Base-by-base conservation (phyloP, 2,888 invertebrate species). In the Sphecodes monilicornis region DNA sequence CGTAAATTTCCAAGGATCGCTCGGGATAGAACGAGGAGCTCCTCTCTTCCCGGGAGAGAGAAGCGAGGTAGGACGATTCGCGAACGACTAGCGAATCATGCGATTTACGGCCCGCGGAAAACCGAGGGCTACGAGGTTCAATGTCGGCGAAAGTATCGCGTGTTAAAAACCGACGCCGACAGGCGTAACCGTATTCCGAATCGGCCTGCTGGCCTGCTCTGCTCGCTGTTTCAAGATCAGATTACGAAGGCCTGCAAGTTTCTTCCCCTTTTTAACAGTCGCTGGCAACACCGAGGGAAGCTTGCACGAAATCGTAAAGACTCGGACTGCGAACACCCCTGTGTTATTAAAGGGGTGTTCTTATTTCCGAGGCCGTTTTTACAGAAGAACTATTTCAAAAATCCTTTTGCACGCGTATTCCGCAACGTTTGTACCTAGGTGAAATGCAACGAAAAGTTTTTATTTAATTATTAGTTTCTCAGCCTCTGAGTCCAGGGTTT, bases 1-100 rank as follows among this genome's bases (percentile, higher is more conserved):
- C 86, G 87, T 87, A 87, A 87, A 87, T 87, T 84, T 80, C 68
- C n/a, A 32, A 1, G 69, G 76, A 79, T 68, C 10, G 22, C 43
- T 54, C 26, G 73, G 57, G 18, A 46, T 46, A 29, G 57, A n/a
- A n/a, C n/a, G n/a, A n/a, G n/a, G n/a, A n/a, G 18, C 5, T 46
- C 18, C 18, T 46, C 43, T 46, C 43, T 16, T 46, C 8, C 1
- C 50, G 22, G 50, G 22, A 22, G 22, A n/a, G 50, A 6, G 6
- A 22, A 22, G 22, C 50, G 3, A 50, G 22, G 22, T 2, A 50
- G 22, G 22, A 50, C 22, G 50, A 22, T 39, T 39, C 39, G 39
- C 39, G 36, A 36, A 36, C 36, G 36, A 36, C 36, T 8, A 22
- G 50, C 50, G 50, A 11, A 50, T 22, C 50, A 8, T 8, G 54